These are phyloP conservation scores for Smittia aterrima DNA, from an alignment of 2,888 invertebrate genomes.

Conservation along the genomic window DNA sequence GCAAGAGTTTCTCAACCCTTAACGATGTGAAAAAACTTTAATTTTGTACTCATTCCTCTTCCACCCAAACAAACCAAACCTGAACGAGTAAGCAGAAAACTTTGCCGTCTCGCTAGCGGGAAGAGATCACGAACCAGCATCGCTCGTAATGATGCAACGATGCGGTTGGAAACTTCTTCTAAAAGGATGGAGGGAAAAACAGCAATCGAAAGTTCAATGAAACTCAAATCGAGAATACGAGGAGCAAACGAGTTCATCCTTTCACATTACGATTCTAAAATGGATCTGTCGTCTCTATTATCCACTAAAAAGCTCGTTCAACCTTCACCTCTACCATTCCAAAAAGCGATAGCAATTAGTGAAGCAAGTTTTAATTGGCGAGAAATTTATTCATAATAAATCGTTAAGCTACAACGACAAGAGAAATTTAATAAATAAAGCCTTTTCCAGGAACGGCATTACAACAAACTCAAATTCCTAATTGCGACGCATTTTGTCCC, in stretches of 20 bases:
- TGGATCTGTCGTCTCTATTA: not conserved
- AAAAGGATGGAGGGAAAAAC: too few relatives aligned
- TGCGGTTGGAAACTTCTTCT: too few relatives aligned
- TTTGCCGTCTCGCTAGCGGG: not conserved
- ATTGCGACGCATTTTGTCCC: too few relatives aligned
- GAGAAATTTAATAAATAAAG: too few relatives aligned
- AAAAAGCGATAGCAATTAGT: not conserved
- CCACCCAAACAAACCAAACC: not conserved
- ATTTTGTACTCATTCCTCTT: not conserved
- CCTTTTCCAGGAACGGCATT: too few relatives aligned
- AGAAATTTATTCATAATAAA: not conserved
- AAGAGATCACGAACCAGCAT: not conserved
- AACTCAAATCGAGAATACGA: not conserved
- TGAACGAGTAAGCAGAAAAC: not conserved
- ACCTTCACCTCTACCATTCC: not conserved
- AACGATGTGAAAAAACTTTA: not conserved
- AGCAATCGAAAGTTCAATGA: not conserved
- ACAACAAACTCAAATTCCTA: too few relatives aligned
- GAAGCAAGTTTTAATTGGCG: not conserved
- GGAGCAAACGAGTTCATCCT: not conserved
- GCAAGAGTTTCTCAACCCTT: not conserved
- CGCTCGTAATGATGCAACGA: too few relatives aligned
- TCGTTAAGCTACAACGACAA: too few relatives aligned
- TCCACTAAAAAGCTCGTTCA: not conserved
- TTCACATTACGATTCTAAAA: not conserved